Evolutionary conservation across 2,113 vertebrate species (phyloP).

Genomic region (Bostrychus sinensis): DNA sequence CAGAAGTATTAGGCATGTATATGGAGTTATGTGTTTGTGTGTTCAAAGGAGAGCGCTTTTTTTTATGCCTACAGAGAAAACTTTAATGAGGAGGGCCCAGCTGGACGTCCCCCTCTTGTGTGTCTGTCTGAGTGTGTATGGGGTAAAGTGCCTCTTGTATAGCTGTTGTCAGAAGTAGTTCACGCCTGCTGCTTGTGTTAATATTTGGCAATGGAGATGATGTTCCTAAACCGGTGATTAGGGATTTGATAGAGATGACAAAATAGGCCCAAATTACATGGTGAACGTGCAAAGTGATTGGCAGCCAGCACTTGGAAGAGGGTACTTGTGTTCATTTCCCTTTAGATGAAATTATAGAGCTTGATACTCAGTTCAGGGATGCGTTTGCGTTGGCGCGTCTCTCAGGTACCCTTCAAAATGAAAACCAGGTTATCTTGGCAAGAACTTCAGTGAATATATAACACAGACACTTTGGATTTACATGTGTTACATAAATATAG

Average conservation of each 20-base stretch:
- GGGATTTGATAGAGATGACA: conserved; percentile 21
- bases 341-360: conserved; percentile 5
- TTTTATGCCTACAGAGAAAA: conserved; percentile 1
- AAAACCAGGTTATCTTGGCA: conserved; percentile 2
- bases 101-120: conserved; percentile 44
- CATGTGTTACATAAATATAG: not conserved
- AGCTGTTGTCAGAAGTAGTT: conserved; percentile 22
- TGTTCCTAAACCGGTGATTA: conserved; percentile 17
- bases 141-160: conserved; percentile 21
- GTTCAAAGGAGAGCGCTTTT: not conserved
- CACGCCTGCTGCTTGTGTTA: conserved; percentile 14
- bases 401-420: conserved; percentile 5
- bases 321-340: not conserved
- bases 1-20: too few relatives aligned
- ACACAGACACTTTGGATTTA: not conserved
- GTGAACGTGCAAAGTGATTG: conserved; percentile 13
- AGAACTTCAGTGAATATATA: not conserved
- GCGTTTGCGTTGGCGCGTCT: not conserved
- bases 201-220: conserved; percentile 13
- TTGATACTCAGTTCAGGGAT: not conserved
- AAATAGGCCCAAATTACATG: conserved; percentile 17
- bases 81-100: conserved; percentile 58
- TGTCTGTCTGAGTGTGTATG: conserved; percentile 11
- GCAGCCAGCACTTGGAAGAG: not conserved
- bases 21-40: not conserved